These are phyloP conservation scores for Xestia sexstrigata DNA, from an alignment of 2,888 invertebrate species.

Conservation along the genomic window DNA sequence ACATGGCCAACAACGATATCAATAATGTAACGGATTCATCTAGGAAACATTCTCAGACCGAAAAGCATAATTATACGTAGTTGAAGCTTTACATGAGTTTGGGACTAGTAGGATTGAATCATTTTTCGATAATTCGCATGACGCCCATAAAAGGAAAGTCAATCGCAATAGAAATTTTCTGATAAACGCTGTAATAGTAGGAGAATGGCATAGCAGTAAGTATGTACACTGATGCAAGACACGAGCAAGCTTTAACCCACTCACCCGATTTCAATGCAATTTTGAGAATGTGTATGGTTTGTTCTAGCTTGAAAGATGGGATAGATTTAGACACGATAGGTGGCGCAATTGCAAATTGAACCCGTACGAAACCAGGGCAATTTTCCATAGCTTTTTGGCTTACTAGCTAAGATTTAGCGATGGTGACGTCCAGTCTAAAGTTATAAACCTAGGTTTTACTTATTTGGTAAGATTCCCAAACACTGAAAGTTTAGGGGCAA, in stretches of 20 bases:
- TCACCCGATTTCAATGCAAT: not conserved
- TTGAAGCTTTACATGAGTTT: no score
- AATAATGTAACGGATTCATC: no score
- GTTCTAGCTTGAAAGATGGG: not conserved
- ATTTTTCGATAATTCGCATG: no score
- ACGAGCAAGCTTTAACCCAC: not conserved
- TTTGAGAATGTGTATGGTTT: not conserved
- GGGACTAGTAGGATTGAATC: no score
- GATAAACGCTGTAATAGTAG: not conserved
- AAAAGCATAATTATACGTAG: no score
- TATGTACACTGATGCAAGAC: not conserved
- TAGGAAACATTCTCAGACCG: no score
- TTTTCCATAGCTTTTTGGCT: constrained; percentile 4
- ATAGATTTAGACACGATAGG: not conserved
- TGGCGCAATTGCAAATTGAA: not conserved
- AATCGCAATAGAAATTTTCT: not conserved
- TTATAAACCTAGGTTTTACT: constrained; percentile 12
- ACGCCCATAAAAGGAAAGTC: no score
- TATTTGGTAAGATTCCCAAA: constrained; percentile 45
- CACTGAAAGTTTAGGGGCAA: constrained; percentile 6
- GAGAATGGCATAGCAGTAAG: not conserved
- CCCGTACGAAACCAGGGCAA: not conserved
- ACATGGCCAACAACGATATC: no score
- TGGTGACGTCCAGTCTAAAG: constrained; percentile 23
- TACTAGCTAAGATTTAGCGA: not conserved